Evolutionary conservation across 2,797 vertebrate genomes (phyloP), one percentile per base, ranked within the genome.

Genomic region (Coendou prehensilis): DNA sequence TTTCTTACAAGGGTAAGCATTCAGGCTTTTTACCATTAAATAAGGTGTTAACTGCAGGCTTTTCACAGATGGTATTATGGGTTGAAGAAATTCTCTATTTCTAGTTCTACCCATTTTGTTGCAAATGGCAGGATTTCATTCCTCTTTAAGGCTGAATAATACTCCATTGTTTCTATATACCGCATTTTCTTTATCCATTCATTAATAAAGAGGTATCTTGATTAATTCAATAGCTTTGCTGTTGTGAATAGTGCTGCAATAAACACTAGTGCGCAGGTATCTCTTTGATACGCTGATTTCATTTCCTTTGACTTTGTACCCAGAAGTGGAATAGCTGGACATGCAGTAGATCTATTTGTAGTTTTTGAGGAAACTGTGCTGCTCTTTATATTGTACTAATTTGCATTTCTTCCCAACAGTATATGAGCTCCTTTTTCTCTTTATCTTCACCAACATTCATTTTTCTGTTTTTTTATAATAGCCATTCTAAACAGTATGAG

Each of bases 21-120:
- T 61, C 4, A 87, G 2, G 1, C 4, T 89, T 63, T 69, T 93
- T 26, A 54, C 1, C 26, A 45, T 64, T 78, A 80, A 87, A 41
- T 87, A 11, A 56, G 14, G 61, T 73, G 7, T 67, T 85, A 91
- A 47, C 4, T 87, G 0, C 69, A 71, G 17, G 37, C 50, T 96
- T 93, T 89, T 89, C 76, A 52, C 47, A 80, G 18, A 61, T 90
- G 30, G 33, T 69, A 78, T 84, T 64, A 82, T 80, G 33, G 50
- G 79, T 73, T 75, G 13, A 94, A 73, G 11, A 56, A 37, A 6
- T 67, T 88, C 17, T 86, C 23, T 78, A 61, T 90, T 94, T 30
- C 20, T 14, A 78, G 14, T 83, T 89, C 50, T 30, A 83, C 22
- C 2, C 23, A 50, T 57, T 59, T 33, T 45, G n/a, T 14, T 81